phyloP scores from a whole-genome alignment of 2,888 invertebrate species.

The Lasiommata megera region DNA sequence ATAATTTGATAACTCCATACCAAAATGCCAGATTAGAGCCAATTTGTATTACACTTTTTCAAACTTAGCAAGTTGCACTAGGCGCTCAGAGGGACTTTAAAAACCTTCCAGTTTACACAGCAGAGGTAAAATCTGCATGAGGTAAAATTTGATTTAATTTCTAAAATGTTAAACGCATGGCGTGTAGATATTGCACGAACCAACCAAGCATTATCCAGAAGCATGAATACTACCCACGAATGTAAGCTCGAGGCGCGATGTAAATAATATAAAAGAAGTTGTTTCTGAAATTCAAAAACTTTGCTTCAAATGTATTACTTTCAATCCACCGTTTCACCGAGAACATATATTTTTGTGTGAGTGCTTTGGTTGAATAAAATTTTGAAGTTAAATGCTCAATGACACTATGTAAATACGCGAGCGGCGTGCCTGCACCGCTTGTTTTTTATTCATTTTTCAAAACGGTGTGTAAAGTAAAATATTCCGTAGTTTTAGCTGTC shows the following conservation, averaged over 20 bases:
- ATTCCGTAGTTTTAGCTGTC: not conserved
- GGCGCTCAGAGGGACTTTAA: no score
- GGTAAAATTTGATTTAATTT: no score
- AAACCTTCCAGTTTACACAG: no score
- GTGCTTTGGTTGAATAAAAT: not conserved
- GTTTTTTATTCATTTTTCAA: not conserved
- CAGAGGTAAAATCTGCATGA: no score
- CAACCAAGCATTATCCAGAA: not conserved
- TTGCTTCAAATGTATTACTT: not conserved
- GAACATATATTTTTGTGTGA: constrained; percentile 3
- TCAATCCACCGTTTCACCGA: not conserved
- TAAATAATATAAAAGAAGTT: not conserved
- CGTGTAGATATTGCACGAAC: no score
- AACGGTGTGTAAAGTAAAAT: not conserved
- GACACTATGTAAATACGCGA: constrained; percentile 6
- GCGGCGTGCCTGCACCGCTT: not conserved
- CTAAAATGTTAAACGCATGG: no score
- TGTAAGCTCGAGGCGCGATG: not conserved
- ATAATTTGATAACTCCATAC: no score
- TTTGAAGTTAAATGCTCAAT: constrained; percentile 1
- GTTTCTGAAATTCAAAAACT: not conserved
- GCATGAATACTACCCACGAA: not conserved
- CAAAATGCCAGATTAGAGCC: no score
- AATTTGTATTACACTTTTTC: no score
- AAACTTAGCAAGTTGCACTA: no score